Evolutionary conservation across 2,113 vertebrate genomes (phyloP), one percentile per base, ranked within the genome.

Genomic region (Phyllostomus hastatus): DNA sequence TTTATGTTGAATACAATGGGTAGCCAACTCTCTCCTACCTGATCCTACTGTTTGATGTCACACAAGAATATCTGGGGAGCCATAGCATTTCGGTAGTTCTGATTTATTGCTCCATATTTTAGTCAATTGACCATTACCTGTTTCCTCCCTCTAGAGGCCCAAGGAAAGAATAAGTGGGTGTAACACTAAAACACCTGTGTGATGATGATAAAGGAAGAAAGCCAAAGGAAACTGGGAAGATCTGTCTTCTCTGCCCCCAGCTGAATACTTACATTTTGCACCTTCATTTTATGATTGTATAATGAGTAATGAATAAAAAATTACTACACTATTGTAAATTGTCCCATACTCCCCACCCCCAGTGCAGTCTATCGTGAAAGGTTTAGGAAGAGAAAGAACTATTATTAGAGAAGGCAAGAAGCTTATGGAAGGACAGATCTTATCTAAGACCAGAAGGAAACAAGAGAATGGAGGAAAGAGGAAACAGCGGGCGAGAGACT

Each of bases 41-140:
- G 79, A 79, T 83, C 61, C 80, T 48, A 15, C 41, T 79, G n/a
- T 75, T 92, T 80, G 75, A 76, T 94, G 66, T 83, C 70, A 90
- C 80, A 22, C 10, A 26, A 88, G 75, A 81, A 69, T 95, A 86
- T 83, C 96, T 92, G 50, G 84, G 83, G 94, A 96, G 46, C 43
- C 54, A 94, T 41, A 87, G 46, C 61, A 57, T 86, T 89, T 90
- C 70, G 33, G 5, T 15, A 90, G 80, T 87, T 57, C 69, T 94
- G 79, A 96, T 90, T 95, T 93, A 96, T 59, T 81, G 75, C 80
- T 50, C 50, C 52, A 26, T 73, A 72, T 96, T 96, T 94, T 66
- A 57, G 90, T 96, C 92, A 94, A 94, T 94, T 96, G 73, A 64
- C 88, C 84, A 94, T 96, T 90, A 88, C 80, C 48, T 79, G 5